Evolutionary conservation across 2,888 invertebrate genomes (phyloP).

Genomic region (Drosophila glabriapex): DNA sequence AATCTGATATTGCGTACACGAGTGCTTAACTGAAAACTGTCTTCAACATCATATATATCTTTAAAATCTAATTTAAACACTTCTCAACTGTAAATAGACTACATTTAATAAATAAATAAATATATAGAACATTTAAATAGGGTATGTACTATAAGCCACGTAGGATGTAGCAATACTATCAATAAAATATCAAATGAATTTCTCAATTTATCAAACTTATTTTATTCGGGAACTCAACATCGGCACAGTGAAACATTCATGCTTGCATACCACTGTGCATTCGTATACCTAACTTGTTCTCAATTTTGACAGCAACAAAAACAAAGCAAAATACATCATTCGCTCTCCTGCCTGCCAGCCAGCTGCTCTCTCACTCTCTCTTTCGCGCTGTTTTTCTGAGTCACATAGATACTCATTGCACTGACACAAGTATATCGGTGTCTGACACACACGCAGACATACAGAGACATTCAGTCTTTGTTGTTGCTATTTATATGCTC

Average conservation of each 20-base stretch:
- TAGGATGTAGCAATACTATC: constrained; percentile 40
- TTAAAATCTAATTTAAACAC: not conserved
- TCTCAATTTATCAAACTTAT: not conserved
- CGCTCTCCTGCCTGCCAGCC: constrained; percentile 21
- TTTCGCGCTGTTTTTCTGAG: constrained; percentile 20
- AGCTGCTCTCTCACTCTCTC: constrained; percentile 20
- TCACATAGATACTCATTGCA: constrained; percentile 27
- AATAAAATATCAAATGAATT: constrained; percentile 51
- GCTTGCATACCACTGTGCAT: constrained; percentile 38
- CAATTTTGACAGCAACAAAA: constrained; percentile 47
- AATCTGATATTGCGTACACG: constrained; percentile 22
- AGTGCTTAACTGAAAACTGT: constrained; percentile 32
- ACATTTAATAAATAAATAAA: not conserved
- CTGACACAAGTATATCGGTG: constrained; percentile 20
- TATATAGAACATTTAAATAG: constrained; percentile 15
- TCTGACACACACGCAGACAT: constrained; percentile 18
- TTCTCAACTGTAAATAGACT: not conserved
- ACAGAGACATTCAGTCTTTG: constrained; percentile 53
- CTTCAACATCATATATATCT: constrained; percentile 27
- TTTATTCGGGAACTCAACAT: not conserved
- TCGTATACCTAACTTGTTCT: constrained; percentile 20
- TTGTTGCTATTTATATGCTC: constrained; percentile 65
- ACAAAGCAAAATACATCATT: constrained; percentile 24
- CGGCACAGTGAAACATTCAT: too few relatives aligned
- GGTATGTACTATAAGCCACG: constrained; percentile 35